Conservation (phyloP, 2,888 invertebrate genomes). For the Pristionchus entomophagus region DNA sequence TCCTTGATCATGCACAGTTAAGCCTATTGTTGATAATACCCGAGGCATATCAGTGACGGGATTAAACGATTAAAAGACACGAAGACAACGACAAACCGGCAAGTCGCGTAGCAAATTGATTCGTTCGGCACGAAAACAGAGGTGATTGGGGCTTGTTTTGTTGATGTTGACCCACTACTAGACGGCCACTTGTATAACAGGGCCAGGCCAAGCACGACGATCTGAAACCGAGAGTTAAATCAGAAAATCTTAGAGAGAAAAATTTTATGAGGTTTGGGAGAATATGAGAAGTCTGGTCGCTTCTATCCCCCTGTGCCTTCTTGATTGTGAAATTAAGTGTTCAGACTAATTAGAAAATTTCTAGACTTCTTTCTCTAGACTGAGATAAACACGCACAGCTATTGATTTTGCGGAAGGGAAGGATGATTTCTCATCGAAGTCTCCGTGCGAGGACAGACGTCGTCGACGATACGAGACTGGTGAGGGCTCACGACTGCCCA, state of each 20-base stretch:
- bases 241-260: neutral
- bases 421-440: slow-evolving; percentile 7
- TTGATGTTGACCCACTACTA: neutral
- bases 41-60: slow-evolving; percentile 19
- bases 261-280: too few relatives aligned
- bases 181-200: slow-evolving; percentile 16
- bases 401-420: slow-evolving; percentile 13
- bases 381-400: neutral
- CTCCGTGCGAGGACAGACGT: neutral
- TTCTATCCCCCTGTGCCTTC: too few relatives aligned
- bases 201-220: neutral
- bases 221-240: neutral
- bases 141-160: neutral
- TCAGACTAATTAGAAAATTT: too few relatives aligned
- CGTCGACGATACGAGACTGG: neutral
- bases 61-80: neutral
- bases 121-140: slow-evolving; percentile 8
- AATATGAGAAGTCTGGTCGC: too few relatives aligned
- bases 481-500: slow-evolving; percentile 5
- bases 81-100: slow-evolving; percentile 28
- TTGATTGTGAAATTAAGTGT: too few relatives aligned
- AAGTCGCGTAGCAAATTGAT: slow-evolving; percentile 42
- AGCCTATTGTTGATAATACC: neutral
- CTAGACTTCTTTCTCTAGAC: too few relatives aligned
- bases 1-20: too few relatives aligned